Base-by-base conservation (phyloP, 2,113 vertebrate species). In the Meles meles region DNA sequence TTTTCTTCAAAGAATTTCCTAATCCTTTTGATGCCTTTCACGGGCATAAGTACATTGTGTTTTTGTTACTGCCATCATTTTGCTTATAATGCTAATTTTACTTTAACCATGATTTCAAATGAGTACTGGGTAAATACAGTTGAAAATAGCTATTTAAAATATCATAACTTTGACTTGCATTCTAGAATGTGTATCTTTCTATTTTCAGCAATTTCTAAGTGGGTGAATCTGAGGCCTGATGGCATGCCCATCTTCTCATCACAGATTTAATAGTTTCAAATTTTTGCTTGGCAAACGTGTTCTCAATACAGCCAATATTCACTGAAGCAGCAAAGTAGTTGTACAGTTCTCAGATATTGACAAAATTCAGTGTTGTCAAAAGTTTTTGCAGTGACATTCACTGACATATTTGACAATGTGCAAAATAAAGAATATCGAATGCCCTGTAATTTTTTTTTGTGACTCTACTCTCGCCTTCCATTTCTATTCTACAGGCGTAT, bases 21-120 rank as follows among this genome's bases (percentile, higher is more conserved):
- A 71, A 11, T 65, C 15, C 23, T 42, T 86, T 81, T n/a, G 81
- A 47, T 65, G 15, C 17, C 13, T 95, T 76, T 93, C 18, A 39
- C 13, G 47, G 49, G 18, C 57, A 61, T 44, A 31, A 88, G 9
- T 44, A 37, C 13, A n/a, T 42, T 34, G 37, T 21, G 59, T 79
- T 83, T 95, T 82, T 79, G 57, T 52, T 80, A 83, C 21, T 31
- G 37, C 20, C 25, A 47, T 44, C 1, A 14, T 31, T 95, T 87
- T 80, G n/a, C 59, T 88, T 90, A 91, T 63, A 74, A 57, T 10
- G 57, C 57, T 52, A 72, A 84, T 83, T 96, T 96, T 84, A 88
- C 13, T 72, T 87, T 74, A 93, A 88, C 34, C 23, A 17, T 55
- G 11, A 83, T 65, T 86, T 44, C 52, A 91, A 55, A 42, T 79